These are phyloP conservation scores for Nemapogon koenigi DNA, from an alignment of 2,888 invertebrate species.

Conservation along the genomic window DNA sequence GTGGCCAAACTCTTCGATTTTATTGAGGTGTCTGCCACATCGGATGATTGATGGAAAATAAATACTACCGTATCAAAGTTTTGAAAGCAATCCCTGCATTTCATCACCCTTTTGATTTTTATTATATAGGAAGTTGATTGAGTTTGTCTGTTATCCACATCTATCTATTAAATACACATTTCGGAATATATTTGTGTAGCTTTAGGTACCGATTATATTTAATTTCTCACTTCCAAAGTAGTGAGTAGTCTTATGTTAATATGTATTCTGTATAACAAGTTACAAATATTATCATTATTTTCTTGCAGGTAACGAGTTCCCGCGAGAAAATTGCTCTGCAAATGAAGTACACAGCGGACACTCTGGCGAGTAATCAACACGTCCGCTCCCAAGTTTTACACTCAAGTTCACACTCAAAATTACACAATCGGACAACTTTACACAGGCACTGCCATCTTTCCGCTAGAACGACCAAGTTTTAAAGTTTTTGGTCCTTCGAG, in stretches of 20 bases:
- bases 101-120: too few species aligned
- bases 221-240: too few species aligned
- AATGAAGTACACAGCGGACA: conserved; percentile 1
- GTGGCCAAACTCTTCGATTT: neutral
- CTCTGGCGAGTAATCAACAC: conserved; percentile 7
- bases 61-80: too few species aligned
- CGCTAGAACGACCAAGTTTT: conserved; percentile 23
- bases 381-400: conserved; percentile 8
- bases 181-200: too few species aligned
- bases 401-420: conserved; percentile 5
- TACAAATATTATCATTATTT: neutral
- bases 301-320: conserved; percentile 6
- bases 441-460: conserved; percentile 24
- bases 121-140: too few species aligned
- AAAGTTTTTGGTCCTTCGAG: conserved; percentile 25
- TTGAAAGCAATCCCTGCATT: too few species aligned
- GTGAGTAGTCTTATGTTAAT: neutral
- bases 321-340: too few species aligned
- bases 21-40: conserved; percentile 3
- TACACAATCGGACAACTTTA: conserved; percentile 7
- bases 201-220: too few species aligned
- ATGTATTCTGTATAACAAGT: neutral
- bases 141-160: too few species aligned
- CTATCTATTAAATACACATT: too few species aligned
- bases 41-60: conserved; percentile 6